These are phyloP conservation scores for Percopsis transmontana DNA, from an alignment of 2,113 vertebrate species.

Conservation along the genomic window DNA sequence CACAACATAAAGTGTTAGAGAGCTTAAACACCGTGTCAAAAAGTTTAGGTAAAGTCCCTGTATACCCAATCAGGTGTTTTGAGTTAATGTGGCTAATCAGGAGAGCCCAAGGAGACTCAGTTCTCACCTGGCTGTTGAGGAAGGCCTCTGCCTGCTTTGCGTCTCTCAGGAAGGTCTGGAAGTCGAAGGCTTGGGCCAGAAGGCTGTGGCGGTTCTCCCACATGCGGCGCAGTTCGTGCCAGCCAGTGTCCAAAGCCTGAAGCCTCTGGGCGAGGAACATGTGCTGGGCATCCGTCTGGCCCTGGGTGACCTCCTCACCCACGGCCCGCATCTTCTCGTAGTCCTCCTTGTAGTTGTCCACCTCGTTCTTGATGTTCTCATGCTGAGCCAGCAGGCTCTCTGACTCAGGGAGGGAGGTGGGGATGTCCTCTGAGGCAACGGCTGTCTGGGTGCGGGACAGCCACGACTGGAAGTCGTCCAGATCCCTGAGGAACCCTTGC, in stretches of 20 bases:
- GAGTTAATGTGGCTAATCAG: too few species aligned
- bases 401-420: constrained; percentile 86
- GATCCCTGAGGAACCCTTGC: constrained; percentile 89
- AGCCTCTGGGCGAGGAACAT: constrained; percentile 90
- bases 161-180: constrained; percentile 91
- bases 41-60: too few species aligned
- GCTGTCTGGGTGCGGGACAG: constrained; percentile 88
- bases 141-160: constrained; percentile 90
- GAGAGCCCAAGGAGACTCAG: not conserved
- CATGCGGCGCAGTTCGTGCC: constrained; percentile 91
- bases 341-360: constrained; percentile 88
- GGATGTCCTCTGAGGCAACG: constrained; percentile 90
- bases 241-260: constrained; percentile 89
- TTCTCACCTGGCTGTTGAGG: constrained; percentile 90
- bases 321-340: constrained; percentile 85
- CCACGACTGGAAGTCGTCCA: constrained; percentile 94
- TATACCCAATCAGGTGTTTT: too few species aligned
- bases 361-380: constrained; percentile 89
- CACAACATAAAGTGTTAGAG: too few species aligned
- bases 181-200: constrained; percentile 87
- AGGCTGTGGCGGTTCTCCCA: constrained; percentile 92
- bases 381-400: constrained; percentile 88
- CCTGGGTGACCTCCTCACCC: constrained; percentile 88
- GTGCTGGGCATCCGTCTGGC: constrained; percentile 87
- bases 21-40: too few species aligned